These are phyloP conservation scores for Sinelater perroti DNA, from an alignment of 2,888 invertebrate species.

Conservation along the genomic window DNA sequence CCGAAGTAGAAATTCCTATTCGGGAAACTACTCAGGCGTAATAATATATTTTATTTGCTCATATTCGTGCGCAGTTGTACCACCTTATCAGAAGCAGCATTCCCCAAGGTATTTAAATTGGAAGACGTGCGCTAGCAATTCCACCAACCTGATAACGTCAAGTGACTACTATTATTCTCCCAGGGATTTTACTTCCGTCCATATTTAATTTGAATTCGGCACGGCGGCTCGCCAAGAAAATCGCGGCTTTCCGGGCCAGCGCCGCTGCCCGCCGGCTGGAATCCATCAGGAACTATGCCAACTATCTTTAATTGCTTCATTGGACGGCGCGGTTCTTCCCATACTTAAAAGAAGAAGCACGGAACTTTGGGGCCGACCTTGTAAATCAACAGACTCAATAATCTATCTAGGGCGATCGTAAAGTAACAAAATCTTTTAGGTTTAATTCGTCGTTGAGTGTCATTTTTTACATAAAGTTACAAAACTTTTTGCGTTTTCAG, in stretches of 20 bases:
- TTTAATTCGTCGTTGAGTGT: too few relatives aligned
- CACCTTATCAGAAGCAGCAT: conserved; percentile 56
- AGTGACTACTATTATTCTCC: conserved; percentile 57
- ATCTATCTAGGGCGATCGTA: too few relatives aligned
- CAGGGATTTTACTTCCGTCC: conserved; percentile 53
- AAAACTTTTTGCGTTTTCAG: too few relatives aligned
- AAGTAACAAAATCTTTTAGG: too few relatives aligned
- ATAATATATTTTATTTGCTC: conserved; percentile 57
- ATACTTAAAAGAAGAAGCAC: too few relatives aligned
- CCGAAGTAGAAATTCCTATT: conserved; percentile 55
- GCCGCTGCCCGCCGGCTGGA: too few relatives aligned
- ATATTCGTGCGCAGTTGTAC: conserved; percentile 52
- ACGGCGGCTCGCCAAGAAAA: conserved; percentile 13
- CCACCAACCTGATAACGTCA: conserved; percentile 58
- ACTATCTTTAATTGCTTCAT: too few relatives aligned
- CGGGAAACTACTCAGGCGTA: conserved; percentile 52
- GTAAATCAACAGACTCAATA: too few relatives aligned
- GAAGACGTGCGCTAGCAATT: conserved; percentile 58
- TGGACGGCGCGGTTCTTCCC: too few relatives aligned
- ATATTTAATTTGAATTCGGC: conserved; percentile 30
- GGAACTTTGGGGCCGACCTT: too few relatives aligned
- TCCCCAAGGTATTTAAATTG: conserved; percentile 59
- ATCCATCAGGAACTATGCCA: too few relatives aligned
- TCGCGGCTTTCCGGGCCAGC: not conserved
- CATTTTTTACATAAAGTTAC: too few relatives aligned